A percentile compares a stretch with the other conserved stretches of the same genome.
These are phyloP conservation scores for Sinosuthora webbiana DNA, from an alignment of 2,113 vertebrate genomes.

Conservation along the genomic window DNA sequence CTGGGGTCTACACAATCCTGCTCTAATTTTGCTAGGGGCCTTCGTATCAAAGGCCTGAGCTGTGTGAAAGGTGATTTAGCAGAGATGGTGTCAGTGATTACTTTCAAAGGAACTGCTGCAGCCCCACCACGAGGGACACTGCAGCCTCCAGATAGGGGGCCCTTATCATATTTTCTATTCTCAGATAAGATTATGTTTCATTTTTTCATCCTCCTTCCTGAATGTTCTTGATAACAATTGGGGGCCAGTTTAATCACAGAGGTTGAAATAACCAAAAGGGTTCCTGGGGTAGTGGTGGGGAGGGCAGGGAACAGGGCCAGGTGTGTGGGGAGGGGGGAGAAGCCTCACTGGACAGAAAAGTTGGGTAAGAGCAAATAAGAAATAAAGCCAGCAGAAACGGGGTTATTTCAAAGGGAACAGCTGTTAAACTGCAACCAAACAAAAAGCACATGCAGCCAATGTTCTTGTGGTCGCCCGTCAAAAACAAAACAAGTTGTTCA, in stretches of 20 bases:
- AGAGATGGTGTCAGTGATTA: conserved; percentile 73
- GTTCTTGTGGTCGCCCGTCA: conserved; percentile 2
- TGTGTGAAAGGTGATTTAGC: conserved; percentile 74
- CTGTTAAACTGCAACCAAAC: conserved; percentile 59
- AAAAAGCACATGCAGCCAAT: conserved; percentile 47
- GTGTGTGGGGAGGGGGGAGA: conserved; percentile 13
- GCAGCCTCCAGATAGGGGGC: conserved; percentile 72
- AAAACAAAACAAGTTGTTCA: conserved; percentile 40
- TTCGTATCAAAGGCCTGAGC: conserved; percentile 72
- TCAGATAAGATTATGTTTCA: conserved; percentile 75
- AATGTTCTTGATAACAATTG: conserved; percentile 74
- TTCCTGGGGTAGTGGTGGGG: conserved; percentile 26
- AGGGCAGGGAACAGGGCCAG: conserved; percentile 17
- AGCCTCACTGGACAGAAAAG: not conserved
- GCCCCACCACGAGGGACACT: conserved; percentile 74
- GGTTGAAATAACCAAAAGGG: conserved; percentile 64
- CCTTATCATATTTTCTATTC: conserved; percentile 74
- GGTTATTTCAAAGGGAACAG: conserved; percentile 53
- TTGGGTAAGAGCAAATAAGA: conserved; percentile 46
- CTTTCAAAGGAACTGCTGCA: conserved; percentile 73
- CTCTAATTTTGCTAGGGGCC: conserved; percentile 71
- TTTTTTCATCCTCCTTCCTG: conserved; percentile 74
- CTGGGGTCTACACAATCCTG: conserved; percentile 62
- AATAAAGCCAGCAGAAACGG: conserved; percentile 1
- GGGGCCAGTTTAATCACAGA: conserved; percentile 64